Conservation (phyloP, 2,797 vertebrate genomes). For the Pipistrellus pipistrellus region DNA sequence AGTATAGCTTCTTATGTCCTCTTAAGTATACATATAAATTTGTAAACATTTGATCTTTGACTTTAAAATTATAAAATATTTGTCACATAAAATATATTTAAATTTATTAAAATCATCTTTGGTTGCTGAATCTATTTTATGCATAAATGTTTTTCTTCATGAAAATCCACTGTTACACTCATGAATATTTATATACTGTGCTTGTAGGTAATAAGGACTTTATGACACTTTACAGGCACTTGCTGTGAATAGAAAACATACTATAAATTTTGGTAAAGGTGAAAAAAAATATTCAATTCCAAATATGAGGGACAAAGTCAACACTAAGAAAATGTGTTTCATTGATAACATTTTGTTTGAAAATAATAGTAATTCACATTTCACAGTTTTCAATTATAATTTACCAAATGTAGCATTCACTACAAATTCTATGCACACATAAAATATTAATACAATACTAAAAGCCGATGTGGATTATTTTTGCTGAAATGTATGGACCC, state of each 20-base stretch:
- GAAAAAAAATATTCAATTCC: conserved; percentile 43
- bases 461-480: conserved; percentile 6
- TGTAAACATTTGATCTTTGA: conserved; percentile 51
- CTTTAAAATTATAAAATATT: conserved; percentile 47
- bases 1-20: neutral
- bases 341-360: conserved; percentile 14
- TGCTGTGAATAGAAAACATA: conserved; percentile 37
- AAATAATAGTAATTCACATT: conserved; percentile 49
- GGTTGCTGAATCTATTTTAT: conserved; percentile 50
- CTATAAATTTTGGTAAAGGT: conserved; percentile 40
- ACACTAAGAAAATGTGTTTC: conserved; percentile 57
- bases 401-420: neutral
- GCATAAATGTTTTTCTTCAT: conserved; percentile 48
- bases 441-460: conserved; percentile 50
- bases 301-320: conserved; percentile 21
- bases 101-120: conserved; percentile 63
- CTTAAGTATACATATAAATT: conserved; percentile 7
- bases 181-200: conserved; percentile 60
- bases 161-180: conserved; percentile 22
- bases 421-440: neutral
- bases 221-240: conserved; percentile 41
- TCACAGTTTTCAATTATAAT: conserved; percentile 51
- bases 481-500: conserved; percentile 20
- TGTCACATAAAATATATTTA: conserved; percentile 47
- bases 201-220: conserved; percentile 35